Evolutionary conservation across 2,888 invertebrate genomes (phyloP), one percentile per base, ranked within the genome.

Genomic region (Polyommatus iphigenia): DNA sequence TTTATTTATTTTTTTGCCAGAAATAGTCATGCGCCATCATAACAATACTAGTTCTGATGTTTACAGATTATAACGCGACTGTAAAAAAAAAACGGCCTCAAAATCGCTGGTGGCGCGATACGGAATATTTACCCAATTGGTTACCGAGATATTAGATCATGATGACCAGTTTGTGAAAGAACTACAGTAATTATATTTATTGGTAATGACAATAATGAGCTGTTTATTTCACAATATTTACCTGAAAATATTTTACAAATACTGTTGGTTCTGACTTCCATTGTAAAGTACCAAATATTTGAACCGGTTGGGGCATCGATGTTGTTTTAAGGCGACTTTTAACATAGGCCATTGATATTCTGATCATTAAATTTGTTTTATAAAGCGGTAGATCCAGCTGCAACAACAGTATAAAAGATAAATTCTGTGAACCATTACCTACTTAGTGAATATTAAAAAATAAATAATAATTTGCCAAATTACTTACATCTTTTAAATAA

Each of bases 221-320:
- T 20, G 67, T 18, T 29, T 67, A 67, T 10, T 29, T 67, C 6
- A 10, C 20, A n/a, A 46, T 72, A 46, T 46, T 54, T 75, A 75
- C 92, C 88, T 93, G 91, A 67, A 93, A 41, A 46, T 91, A 81
- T 75, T 85, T 89, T 2, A 87, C 89, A 85, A 86, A 88, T 79
- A 93, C 85, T 59, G 91, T 87, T 1, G 92, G 92, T 76, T 83
- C 83, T 6, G 84, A 85, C 77, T 83, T 86, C 91, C 92, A 92
- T 77, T 88, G 87, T 73, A 91, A 76, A 8, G 85, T 86, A 0
- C 93, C 93, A 86, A 92, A 91, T 6, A 93, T 79, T 81, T 93
- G 93, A 0, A 91, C 88, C 5, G 91, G 85, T 76, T 88, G 89
- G 3, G 93, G 90, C 7, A 87, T 83, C 0, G 88, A 82, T 0